Evolutionary conservation across 1,140 invertebrate genomes (phyloP).

Genomic region (Polyergus mexicanus): DNA sequence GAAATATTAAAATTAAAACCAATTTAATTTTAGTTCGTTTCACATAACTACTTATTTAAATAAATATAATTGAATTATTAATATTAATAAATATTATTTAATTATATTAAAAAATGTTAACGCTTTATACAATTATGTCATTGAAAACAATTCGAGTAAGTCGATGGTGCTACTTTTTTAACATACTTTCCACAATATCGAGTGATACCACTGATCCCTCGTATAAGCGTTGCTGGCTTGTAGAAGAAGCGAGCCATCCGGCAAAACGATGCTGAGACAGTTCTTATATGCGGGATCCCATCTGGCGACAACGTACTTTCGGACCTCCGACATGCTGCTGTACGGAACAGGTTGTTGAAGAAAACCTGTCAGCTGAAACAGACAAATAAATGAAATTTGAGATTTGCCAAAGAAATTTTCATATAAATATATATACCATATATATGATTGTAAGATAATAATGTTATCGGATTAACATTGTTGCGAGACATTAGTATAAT

Average conservation of each 20-base stretch:
- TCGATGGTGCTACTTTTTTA: neutral
- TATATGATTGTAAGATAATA: neutral
- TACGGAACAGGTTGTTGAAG: constrained; percentile 91
- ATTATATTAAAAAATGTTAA: neutral
- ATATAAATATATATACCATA: neutral
- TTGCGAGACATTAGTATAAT: neutral
- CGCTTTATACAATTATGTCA: neutral
- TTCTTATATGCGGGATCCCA: constrained; percentile 94
- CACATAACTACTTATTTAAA: neutral
- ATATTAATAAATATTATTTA: no score
- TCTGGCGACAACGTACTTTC: constrained; percentile 90
- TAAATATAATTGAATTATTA: neutral
- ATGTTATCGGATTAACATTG: constrained; percentile 6
- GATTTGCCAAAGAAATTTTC: neutral
- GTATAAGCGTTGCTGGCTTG: constrained; percentile 94
- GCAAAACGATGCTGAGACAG: constrained; percentile 92
- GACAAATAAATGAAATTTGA: neutral
- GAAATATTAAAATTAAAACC: neutral
- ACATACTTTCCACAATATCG: constrained; percentile 94
- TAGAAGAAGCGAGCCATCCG: constrained; percentile 92
- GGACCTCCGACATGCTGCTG: constrained; percentile 92
- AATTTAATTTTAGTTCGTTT: neutral
- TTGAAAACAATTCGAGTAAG: neutral
- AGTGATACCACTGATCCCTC: constrained; percentile 94
- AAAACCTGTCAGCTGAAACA: constrained; percentile 91